Evolutionary conservation across 2,888 invertebrate species (phyloP).

Genomic region (Himalopsyche tibetana): DNA sequence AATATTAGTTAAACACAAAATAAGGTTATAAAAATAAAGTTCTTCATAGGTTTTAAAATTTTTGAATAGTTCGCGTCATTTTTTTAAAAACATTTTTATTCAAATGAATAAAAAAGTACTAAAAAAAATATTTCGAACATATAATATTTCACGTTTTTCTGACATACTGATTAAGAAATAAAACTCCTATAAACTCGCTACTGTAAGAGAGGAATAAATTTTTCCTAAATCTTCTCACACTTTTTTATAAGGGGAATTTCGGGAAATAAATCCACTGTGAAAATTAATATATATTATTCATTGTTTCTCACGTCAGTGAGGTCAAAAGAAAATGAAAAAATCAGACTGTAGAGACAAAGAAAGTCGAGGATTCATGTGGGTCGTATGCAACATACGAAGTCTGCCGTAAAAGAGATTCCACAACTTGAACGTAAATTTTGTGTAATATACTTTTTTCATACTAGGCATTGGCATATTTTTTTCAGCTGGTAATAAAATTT

Average conservation of each 20-base stretch:
- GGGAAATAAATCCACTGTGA: slow-evolving; percentile 30
- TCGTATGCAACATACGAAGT: slow-evolving; percentile 16
- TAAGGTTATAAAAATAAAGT: too few relatives aligned
- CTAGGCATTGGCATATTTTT: too few relatives aligned
- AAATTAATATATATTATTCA: slow-evolving; percentile 63
- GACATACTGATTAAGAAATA: slow-evolving; percentile 13
- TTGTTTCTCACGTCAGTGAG: slow-evolving; percentile 34
- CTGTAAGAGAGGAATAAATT: slow-evolving; percentile 2
- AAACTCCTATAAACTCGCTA: slow-evolving; percentile 4
- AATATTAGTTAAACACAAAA: too few relatives aligned
- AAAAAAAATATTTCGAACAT: background rate
- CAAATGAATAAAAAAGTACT: too few relatives aligned
- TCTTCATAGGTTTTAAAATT: too few relatives aligned
- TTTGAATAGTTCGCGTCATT: too few relatives aligned
- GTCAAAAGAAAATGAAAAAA: slow-evolving; percentile 41
- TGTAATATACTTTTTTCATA: too few relatives aligned
- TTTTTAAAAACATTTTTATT: too few relatives aligned
- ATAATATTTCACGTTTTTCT: background rate
- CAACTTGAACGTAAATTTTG: background rate
- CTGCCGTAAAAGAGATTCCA: background rate
- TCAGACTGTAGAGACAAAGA: slow-evolving; percentile 4
- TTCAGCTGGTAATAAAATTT: too few relatives aligned
- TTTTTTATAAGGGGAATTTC: slow-evolving; percentile 19
- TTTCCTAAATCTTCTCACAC: slow-evolving; percentile 5
- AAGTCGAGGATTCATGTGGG: slow-evolving; percentile 35